Evolutionary conservation across 2,113 vertebrate species (phyloP).

Genomic region (Melanerpes aurifrons): DNA sequence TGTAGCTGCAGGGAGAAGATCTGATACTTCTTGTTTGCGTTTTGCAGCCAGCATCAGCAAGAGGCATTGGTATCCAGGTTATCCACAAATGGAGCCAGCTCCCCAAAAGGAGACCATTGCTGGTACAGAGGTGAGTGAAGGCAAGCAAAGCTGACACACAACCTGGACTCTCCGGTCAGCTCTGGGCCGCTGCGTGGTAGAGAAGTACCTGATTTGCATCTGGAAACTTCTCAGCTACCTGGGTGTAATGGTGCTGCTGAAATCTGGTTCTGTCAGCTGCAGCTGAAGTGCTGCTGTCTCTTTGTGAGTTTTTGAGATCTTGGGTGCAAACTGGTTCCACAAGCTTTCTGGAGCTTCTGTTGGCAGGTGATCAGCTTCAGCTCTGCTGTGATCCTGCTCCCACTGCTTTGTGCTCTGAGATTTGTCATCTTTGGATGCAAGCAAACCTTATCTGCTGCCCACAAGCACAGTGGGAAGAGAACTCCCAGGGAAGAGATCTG

Average conservation of each 20-base stretch:
- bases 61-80: slow-evolving; percentile 97
- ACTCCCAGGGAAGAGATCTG: not conserved
- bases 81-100: slow-evolving; percentile 98
- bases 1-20: not conserved
- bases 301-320: not conserved
- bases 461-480: not conserved
- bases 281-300: not conserved
- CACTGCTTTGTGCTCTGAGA: not conserved
- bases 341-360: not conserved
- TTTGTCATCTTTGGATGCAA: not conserved
- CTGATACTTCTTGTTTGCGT: not conserved
- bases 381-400: not conserved
- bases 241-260: not conserved
- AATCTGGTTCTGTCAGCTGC: not conserved
- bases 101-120: slow-evolving; percentile 89
- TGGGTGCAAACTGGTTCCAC: not conserved
- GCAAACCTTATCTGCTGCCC: not conserved
- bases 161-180: not conserved
- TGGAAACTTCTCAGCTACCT: not conserved
- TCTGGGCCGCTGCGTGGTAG: not conserved
- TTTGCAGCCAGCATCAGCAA: slow-evolving; percentile 91
- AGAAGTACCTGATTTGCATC: not conserved
- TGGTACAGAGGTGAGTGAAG: slow-evolving; percentile 92
- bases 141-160: not conserved
- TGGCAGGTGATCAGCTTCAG: not conserved